Evolutionary conservation across 2,113 vertebrate species (phyloP), one percentile per base, ranked within the genome.

Genomic region (Australoheros scitulus): DNA sequence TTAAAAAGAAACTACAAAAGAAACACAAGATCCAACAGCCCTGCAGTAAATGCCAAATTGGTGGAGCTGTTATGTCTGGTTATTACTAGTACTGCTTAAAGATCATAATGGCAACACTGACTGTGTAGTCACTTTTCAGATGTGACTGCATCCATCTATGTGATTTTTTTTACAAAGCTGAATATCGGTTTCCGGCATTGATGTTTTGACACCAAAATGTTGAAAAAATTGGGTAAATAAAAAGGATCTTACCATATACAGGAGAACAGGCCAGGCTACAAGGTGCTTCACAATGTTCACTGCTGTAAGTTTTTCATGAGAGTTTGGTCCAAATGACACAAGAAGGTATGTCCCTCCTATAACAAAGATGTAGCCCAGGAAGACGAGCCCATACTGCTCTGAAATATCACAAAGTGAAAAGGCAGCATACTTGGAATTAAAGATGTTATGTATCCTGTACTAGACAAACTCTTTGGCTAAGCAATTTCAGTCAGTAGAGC

Each of bases 301-400:
- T 7, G 96, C 97, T 3, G 95, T 95, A 93, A 99, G 97, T 85
- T 96, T 96, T 93, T 99, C 97, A 1, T 99, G 98, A 85, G 96
- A 96, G 87, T 99, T 99, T 43, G 98, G 98, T 68, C 97, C 98
- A 82, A 99, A 99, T 0, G 97, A 96, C 76, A 99, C 96, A 91
- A 99, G 96, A 89, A 99, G 95, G 47, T 98, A 99, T 2, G 97
- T 98, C 61, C 98, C 98, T 34, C 96, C 94, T 0, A 96, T 70
- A 2, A 97, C 96, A 82, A 99, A n/a, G 52, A 96, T 91, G 41
- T 97, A 97, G 85, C 98, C 98, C 13, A 98, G 55, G 34, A 99
- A 97, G 58, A 97, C 97, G 60, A 98, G 94, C 70, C 97, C 88
- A 5, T 98, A 97, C 8, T 96, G 96, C 87, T 97, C 98, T 99